Evolutionary conservation across 2,797 vertebrate genomes (phyloP).

Genomic region (Myoxocephalus aenaeus): DNA sequence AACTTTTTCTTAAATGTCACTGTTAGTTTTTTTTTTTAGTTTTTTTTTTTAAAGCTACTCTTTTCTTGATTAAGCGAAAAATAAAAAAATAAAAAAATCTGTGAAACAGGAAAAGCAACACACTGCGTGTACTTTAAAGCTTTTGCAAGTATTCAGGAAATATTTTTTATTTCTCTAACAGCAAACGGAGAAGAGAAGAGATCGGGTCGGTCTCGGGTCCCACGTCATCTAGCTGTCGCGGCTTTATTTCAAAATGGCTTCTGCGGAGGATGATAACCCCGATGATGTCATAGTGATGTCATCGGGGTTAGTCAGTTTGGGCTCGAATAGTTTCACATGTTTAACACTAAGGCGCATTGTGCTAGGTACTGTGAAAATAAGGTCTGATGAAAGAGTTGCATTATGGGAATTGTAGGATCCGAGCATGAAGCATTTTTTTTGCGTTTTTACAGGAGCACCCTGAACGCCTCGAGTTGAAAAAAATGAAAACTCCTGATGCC

Average conservation of each 20-base stretch:
- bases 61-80: too few relatives aligned
- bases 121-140: background rate
- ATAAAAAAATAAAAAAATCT: too few relatives aligned
- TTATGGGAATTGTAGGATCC: background rate
- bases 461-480: too few relatives aligned
- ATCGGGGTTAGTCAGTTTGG: background rate
- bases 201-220: conserved; percentile 15
- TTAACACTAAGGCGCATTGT: background rate
- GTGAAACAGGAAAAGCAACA: background rate
- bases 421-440: too few relatives aligned
- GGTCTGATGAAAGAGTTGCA: background rate
- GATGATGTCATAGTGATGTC: conserved; percentile 2
- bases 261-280: background rate
- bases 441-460: too few relatives aligned
- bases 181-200: background rate
- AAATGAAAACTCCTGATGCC: too few relatives aligned
- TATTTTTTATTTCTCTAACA: conserved; percentile 9
- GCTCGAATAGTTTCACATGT: background rate
- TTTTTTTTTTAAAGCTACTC: too few relatives aligned
- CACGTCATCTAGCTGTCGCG: conserved; percentile 10
- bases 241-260: conserved; percentile 1
- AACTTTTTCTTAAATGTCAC: background rate
- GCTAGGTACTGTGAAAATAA: background rate
- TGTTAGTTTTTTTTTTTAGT: too few relatives aligned
- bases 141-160: conserved; percentile 12